Conservation (phyloP, 2,888 invertebrate genomes). For the Nematopogon swammerdamellus region DNA sequence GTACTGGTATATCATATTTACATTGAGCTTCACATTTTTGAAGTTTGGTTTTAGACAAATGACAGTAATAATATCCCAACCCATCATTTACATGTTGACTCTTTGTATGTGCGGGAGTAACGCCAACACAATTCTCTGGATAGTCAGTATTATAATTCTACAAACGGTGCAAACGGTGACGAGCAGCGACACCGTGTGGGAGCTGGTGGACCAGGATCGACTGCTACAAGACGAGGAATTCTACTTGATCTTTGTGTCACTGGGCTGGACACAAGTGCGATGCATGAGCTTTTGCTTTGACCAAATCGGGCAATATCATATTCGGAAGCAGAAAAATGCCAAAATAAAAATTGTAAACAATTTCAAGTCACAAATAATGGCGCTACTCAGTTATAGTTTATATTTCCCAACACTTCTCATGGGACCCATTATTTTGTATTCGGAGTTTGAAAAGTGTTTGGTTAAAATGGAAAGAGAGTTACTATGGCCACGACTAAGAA, state of each 20-base stretch:
- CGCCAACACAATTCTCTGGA: constrained; percentile 51
- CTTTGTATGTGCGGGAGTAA: constrained; percentile 40
- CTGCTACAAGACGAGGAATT: constrained; percentile 54
- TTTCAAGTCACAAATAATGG: constrained; percentile 20
- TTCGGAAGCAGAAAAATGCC: constrained; percentile 12
- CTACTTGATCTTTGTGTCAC: constrained; percentile 49
- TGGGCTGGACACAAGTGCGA: constrained; percentile 71
- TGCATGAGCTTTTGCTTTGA: constrained; percentile 75
- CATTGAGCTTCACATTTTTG: constrained; percentile 37
- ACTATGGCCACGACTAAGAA: constrained; percentile 26
- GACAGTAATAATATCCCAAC: constrained; percentile 51
- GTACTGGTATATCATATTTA: constrained; percentile 53
- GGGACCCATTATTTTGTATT: constrained; percentile 81
- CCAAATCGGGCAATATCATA: constrained; percentile 29
- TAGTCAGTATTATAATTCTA: constrained; percentile 45
- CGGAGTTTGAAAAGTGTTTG: constrained; percentile 60
- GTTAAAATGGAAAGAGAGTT: constrained; percentile 19
- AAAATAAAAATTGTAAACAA: constrained; percentile 13
- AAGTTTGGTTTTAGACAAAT: constrained; percentile 48
- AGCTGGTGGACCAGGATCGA: constrained; percentile 38
- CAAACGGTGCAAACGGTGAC: too few species aligned
- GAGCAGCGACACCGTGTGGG: constrained; percentile 40
- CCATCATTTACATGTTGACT: constrained; percentile 45
- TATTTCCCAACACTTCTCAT: constrained; percentile 81
- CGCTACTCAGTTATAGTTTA: constrained; percentile 70